These are phyloP conservation scores for Etheostoma perlongum DNA, from an alignment of 2,797 vertebrate species.

Conservation along the genomic window DNA sequence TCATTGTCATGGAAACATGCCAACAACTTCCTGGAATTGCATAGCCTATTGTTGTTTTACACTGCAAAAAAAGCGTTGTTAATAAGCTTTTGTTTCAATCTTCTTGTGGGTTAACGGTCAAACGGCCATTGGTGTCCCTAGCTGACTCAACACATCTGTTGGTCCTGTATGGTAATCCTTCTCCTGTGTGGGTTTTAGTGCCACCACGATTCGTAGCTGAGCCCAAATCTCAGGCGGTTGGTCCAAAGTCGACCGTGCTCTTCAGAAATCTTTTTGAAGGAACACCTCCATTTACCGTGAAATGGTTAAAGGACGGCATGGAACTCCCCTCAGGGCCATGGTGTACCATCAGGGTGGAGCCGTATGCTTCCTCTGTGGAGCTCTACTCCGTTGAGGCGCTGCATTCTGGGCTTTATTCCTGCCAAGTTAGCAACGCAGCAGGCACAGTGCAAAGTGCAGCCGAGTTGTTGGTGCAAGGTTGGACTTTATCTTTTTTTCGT, in stretches of 20 bases:
- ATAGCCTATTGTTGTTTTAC: too few species aligned
- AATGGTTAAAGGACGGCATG: constrained; percentile 93
- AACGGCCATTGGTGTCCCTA: too few species aligned
- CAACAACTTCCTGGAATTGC: too few species aligned
- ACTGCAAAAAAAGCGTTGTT: too few species aligned
- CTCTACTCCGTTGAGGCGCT: constrained; percentile 88
- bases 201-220: constrained; percentile 90
- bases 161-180: constrained; percentile 7
- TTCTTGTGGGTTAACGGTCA: too few species aligned
- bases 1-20: too few species aligned
- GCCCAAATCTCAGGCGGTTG: constrained; percentile 87
- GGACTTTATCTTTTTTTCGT: constrained; percentile 74
- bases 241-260: constrained; percentile 89
- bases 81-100: too few species aligned
- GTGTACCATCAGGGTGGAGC: constrained; percentile 89
- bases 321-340: constrained; percentile 89
- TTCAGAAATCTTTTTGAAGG: constrained; percentile 92
- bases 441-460: constrained; percentile 90
- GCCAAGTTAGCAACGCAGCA: constrained; percentile 93
- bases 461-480: constrained; percentile 92
- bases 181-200: constrained; percentile 83
- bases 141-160: not conserved
- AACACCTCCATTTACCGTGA: constrained; percentile 91
- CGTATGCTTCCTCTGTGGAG: constrained; percentile 88
- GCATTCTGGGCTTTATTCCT: constrained; percentile 90